Evolutionary conservation across 2,797 vertebrate genomes (phyloP).

Genomic region (Hydrophis major): DNA sequence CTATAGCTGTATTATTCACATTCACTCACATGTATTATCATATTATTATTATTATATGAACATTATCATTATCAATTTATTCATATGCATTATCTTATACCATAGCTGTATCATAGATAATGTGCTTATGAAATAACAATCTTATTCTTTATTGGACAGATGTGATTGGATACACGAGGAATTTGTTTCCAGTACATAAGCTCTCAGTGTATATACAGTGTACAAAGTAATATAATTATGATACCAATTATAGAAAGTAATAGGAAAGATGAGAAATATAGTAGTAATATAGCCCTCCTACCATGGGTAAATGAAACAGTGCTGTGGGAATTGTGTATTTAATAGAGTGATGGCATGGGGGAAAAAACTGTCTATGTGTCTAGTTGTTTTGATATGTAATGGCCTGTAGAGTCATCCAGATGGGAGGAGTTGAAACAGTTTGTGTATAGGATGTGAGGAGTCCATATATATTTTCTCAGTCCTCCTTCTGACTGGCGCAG

Average conservation of each 20-base stretch:
- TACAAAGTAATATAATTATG: too few relatives aligned
- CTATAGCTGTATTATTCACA: neutral
- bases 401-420: too few relatives aligned
- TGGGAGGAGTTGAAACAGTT: neutral
- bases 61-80: too few relatives aligned
- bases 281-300: neutral
- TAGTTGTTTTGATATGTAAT: neutral
- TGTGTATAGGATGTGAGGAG: neutral
- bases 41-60: neutral
- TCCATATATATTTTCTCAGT: neutral
- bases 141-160: neutral
- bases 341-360: neutral
- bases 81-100: neutral
- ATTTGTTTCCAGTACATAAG: neutral
- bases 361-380: neutral
- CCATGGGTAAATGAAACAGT: neutral
- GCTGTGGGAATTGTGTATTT: neutral
- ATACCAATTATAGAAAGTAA: too few relatives aligned
- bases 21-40: neutral
- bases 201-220: too few relatives aligned
- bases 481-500: neutral
- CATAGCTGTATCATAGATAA: neutral
- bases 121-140: neutral
- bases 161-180: neutral
- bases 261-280: neutral